Base-by-base conservation (phyloP, 2,888 invertebrate species). In the Heteromyza rotundicornis region DNA sequence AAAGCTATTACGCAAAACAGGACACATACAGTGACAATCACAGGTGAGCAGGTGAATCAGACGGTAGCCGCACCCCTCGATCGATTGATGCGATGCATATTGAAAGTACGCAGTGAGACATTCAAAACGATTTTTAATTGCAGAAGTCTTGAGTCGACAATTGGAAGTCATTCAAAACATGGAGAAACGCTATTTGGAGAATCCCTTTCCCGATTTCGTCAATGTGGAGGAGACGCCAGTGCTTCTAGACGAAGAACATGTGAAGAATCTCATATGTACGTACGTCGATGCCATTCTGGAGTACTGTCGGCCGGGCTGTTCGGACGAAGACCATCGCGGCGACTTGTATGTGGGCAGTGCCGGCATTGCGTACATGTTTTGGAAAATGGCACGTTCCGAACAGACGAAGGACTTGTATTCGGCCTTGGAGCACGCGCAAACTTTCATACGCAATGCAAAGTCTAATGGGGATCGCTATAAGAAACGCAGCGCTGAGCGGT, bases 311-410 rank as follows among this genome's bases (percentile, higher is more conserved):
- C 80, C 82, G 1, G 75, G 74, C 16, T 71, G 57, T 64, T 73
- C 73, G 17, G 73, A 76, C 59, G 80, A 81, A 24, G 83, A 82
- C 36, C 73, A 73, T 36, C 75, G 83, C 1, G 82, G 83, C 0
- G 83, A 83, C 63, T 71, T 83, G 62, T 83, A 83, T 70, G 80
- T 83, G 27, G 83, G 83, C 49, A 81, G 80, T 72, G 80, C 82
- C 0, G 83, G 94, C 10, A 86, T 92, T 54, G 87, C 91, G 0
- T 94, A 87, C 76, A 92, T 92, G 90, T 90, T 89, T 73, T 89
- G 90, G 79, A 87, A 89, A 72, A 76, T 94, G 57, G 86, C 88
- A 16, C 87, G 87, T 74, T 86, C 87, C 52, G 80, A 87, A 0
- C 73, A 78, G 36, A 73, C 78, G 0, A 71, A 72, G 1, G 82